Conservation (phyloP, 2,113 vertebrate genomes). For the Charadrius vociferus region DNA sequence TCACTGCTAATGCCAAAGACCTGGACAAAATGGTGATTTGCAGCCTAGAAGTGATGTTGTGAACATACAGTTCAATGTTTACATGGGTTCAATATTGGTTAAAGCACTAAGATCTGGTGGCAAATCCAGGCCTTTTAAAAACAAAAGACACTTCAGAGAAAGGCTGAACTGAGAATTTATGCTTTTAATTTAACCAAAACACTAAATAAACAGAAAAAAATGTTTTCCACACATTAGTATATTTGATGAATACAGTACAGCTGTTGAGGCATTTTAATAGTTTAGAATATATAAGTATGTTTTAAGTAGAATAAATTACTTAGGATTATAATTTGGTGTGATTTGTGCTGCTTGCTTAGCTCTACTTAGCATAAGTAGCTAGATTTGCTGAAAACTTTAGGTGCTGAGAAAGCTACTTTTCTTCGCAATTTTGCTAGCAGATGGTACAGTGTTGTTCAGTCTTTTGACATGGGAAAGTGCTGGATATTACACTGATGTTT, state of each 20-base stretch:
- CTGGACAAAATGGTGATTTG: background rate
- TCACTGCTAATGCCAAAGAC: background rate
- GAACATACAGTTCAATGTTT: background rate
- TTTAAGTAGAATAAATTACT: no score
- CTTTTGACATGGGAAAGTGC: no score
- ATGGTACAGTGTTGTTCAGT: no score
- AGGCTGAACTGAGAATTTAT: background rate
- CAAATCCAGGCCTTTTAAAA: background rate
- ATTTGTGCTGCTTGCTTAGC: no score
- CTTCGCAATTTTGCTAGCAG: no score
- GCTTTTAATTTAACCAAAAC: background rate
- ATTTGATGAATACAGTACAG: background rate
- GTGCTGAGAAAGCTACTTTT: no score
- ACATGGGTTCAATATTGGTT: background rate
- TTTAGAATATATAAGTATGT: no score
- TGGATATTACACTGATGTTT: no score
- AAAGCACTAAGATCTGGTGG: background rate
- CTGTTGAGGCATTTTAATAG: no score
- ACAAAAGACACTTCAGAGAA: background rate
- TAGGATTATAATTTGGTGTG: no score
- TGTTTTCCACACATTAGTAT: background rate
- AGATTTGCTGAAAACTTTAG: no score
- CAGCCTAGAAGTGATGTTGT: background rate
- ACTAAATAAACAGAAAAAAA: background rate
- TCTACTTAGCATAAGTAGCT: no score